These are phyloP conservation scores for Drosophila paulistorum DNA, from an alignment of 1,140 invertebrate genomes.

Conservation along the genomic window DNA sequence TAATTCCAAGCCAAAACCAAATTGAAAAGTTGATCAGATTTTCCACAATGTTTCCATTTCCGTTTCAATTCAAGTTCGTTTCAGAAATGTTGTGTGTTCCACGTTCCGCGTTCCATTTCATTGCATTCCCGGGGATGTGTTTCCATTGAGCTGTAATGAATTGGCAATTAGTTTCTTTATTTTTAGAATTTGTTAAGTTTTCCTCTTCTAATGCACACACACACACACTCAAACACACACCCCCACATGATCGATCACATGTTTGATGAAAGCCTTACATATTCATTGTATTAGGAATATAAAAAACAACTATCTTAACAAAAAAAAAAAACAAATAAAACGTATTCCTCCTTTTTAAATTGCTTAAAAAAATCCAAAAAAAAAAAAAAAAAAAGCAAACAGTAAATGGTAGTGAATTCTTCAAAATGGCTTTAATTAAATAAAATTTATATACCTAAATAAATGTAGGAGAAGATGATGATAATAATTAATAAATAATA, in stretches of 20 bases:
- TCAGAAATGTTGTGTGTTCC: too few species aligned
- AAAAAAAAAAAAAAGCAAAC: conserved; percentile 24
- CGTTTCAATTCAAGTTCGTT: too few species aligned
- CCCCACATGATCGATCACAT: background rate
- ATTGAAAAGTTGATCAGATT: too few species aligned
- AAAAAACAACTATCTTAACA: too few species aligned
- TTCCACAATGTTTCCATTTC: too few species aligned
- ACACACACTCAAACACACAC: conserved; percentile 1
- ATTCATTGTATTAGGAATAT: conserved; percentile 18
- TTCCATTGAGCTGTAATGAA: background rate
- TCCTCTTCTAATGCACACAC: conserved; percentile 5
- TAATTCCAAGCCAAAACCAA: too few species aligned
- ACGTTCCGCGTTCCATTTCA: background rate
- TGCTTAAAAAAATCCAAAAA: conserved; percentile 29
- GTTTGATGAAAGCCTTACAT: conserved; percentile 21
- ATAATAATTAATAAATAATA: conserved; percentile 27
- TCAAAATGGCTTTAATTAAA: conserved; percentile 79
- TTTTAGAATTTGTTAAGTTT: background rate
- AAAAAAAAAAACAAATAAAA: background rate
- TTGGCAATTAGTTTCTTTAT: background rate
- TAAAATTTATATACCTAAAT: conserved; percentile 55
- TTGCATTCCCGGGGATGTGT: background rate
- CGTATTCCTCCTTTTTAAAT: conserved; percentile 17
- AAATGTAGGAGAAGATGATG: conserved; percentile 20
- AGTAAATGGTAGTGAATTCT: conserved; percentile 77